phyloP scores from a whole-genome alignment of 2,888 invertebrate species.

The Callimorpha dominula region DNA sequence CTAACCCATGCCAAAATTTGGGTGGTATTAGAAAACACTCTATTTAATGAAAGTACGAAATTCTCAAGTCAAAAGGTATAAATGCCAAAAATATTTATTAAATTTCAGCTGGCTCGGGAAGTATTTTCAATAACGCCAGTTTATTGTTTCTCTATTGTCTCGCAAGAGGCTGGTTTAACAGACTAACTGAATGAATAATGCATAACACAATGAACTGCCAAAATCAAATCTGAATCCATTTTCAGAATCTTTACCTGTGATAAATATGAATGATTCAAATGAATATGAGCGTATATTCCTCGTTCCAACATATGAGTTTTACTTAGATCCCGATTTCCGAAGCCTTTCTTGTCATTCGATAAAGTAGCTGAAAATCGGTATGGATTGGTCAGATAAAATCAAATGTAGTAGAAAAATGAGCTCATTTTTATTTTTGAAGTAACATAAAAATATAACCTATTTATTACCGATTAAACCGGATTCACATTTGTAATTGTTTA shows the following conservation, averaged over 20 bases:
- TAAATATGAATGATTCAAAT: slow-evolving; percentile 40
- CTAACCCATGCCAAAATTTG: slow-evolving; percentile 13
- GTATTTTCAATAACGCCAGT: slow-evolving; percentile 48
- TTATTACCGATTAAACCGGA: too few relatives aligned
- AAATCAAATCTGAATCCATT: slow-evolving; percentile 59
- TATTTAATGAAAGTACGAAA: slow-evolving; percentile 43
- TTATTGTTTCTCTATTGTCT: slow-evolving; percentile 57
- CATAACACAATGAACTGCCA: slow-evolving; percentile 60
- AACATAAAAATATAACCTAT: too few relatives aligned
- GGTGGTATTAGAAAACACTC: slow-evolving; percentile 41
- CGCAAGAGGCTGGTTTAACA: slow-evolving; percentile 56
- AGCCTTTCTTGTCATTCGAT: neutral
- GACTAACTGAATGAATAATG: slow-evolving; percentile 65
- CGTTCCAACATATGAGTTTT: neutral
- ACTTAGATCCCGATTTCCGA: neutral
- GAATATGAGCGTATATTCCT: slow-evolving; percentile 20
- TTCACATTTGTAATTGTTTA: too few relatives aligned
- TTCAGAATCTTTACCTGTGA: slow-evolving; percentile 47
- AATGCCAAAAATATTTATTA: slow-evolving; percentile 48
- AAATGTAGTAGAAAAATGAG: neutral
- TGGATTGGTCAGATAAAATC: neutral
- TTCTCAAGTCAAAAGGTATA: slow-evolving; percentile 43
- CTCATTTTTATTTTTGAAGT: neutral
- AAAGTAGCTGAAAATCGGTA: neutral
- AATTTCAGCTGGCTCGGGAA: slow-evolving; percentile 38